A percentile compares a stretch with the other conserved stretches of the same genome.
Evolutionary conservation across 1,140 invertebrate species (phyloP).

Genomic region (Leptopilina clavipes): DNA sequence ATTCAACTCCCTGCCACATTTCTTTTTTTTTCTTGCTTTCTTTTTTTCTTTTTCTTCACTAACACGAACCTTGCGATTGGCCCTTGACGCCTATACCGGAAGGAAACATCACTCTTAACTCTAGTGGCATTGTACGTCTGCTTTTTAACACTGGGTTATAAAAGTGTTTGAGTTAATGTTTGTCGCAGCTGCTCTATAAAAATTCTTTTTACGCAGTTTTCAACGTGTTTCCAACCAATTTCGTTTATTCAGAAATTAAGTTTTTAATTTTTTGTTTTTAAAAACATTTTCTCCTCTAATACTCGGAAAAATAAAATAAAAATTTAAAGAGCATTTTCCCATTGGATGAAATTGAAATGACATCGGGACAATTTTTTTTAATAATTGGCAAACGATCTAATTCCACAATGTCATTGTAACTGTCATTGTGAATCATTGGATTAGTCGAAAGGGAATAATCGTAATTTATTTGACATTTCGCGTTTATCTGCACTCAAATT

Average conservation of each 20-base stretch:
- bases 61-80: constrained; percentile 1
- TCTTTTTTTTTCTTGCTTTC: neutral
- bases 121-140: constrained; percentile 13
- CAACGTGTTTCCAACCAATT: neutral
- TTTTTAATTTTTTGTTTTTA: neutral
- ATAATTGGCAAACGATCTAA: constrained; percentile 2
- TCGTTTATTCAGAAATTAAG: neutral
- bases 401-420: neutral
- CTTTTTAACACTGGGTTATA: constrained; percentile 12
- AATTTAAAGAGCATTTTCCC: no score
- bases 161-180: constrained; percentile 18
- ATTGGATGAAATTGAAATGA: no score
- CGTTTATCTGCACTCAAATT: constrained; percentile 54
- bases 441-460: constrained; percentile 55
- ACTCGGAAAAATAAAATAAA: no score
- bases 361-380: neutral
- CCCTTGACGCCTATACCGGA: neutral
- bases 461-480: constrained; percentile 56
- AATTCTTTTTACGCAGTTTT: constrained; percentile 12
- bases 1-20: neutral
- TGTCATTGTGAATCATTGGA: constrained; percentile 39
- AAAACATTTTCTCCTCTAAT: neutral
- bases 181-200: constrained; percentile 7
- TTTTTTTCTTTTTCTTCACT: no score
- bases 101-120: constrained; percentile 34